Base-by-base conservation (phyloP, 2,797 vertebrate genomes). In the Myotis myotis region DNA sequence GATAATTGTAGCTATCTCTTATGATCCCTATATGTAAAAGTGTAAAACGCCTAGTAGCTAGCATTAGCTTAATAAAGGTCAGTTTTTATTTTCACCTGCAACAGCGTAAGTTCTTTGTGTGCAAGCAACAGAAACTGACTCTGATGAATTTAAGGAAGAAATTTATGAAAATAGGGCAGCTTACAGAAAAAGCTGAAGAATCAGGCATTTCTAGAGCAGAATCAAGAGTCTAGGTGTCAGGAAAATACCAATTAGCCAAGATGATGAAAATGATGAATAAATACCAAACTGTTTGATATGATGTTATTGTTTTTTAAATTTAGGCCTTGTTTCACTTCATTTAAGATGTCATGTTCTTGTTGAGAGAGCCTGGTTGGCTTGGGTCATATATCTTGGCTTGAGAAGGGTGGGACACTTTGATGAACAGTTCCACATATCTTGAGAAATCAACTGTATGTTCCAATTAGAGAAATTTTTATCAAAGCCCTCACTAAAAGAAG, bases 211-310 rank as follows among this genome's bases (percentile, higher is more conserved):
- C 70, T 64, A 36, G 36, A 95, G 33, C 8, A 76, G 23, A 93
- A 91, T 90, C 13, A 44, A 75, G 10, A 25, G 5, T 57, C 13
- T 81, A 30, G 30, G 19, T 75, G 36, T 79, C 62, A 44, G 15
- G 16, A 83, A 75, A 68, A 23, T 80, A 28, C 71, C 33, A 82
- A 1, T 19, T 85, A 70, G 13, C 13, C 25, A 86, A 83, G 33
- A 89, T 51, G 10, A 83, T 94, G 28, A 86, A 86, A 41, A 86
- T 51, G 8, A 82, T 94, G 28, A 86, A 62, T 95, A 88, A 95
- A 38, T 68, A 19, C 4, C 8, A 47, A 25, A 16, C 15, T 82
- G 41, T 76, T 75, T 19, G 23, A 12, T 60, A 53, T 68, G n/a
- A 70, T 36, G 64, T 68, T 12, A 1, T 28, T 62, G 60, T 36